These are phyloP conservation scores for Boloria euphrosyne DNA, from an alignment of 2,888 invertebrate species.

Conservation along the genomic window DNA sequence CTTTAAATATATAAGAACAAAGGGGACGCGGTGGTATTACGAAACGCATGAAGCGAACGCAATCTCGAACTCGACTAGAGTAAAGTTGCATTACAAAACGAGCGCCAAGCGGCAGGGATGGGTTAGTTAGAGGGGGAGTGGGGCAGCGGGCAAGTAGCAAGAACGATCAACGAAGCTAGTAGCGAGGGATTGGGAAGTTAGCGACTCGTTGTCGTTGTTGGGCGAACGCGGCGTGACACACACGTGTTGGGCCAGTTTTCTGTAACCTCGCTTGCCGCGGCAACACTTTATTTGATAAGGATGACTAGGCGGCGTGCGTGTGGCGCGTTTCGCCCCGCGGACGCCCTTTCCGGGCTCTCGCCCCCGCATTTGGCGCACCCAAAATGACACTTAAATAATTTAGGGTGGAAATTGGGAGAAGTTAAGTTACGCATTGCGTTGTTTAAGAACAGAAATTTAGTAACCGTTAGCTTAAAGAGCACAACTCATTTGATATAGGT, in stretches of 20 bases:
- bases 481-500: no score
- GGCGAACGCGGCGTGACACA: constrained; percentile 48
- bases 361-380: constrained; percentile 47
- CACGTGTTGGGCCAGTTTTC: constrained; percentile 19
- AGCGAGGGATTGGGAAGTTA: constrained; percentile 46
- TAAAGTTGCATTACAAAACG: constrained; percentile 49
- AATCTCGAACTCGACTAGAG: constrained; percentile 65
- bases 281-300: constrained; percentile 37
- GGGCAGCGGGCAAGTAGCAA: constrained; percentile 47
- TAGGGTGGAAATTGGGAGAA: constrained; percentile 41
- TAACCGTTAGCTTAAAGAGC: not conserved
- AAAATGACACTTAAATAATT: constrained; percentile 43
- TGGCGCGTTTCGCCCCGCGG: constrained; percentile 33
- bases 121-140: constrained; percentile 50
- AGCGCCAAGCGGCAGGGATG: constrained; percentile 49
- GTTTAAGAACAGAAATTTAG: constrained; percentile 6
- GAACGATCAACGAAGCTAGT: constrained; percentile 45
- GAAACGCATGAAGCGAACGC: constrained; percentile 56
- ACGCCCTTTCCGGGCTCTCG: constrained; percentile 35
- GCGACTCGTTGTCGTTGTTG: constrained; percentile 28
- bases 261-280: constrained; percentile 33
- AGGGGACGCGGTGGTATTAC: constrained; percentile 49
- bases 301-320: constrained; percentile 38
- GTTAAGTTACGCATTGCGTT: constrained; percentile 37
- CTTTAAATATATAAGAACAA: constrained; percentile 59